phyloP scores from a whole-genome alignment of 2,797 vertebrate species.

The Anguilla megastoma region DNA sequence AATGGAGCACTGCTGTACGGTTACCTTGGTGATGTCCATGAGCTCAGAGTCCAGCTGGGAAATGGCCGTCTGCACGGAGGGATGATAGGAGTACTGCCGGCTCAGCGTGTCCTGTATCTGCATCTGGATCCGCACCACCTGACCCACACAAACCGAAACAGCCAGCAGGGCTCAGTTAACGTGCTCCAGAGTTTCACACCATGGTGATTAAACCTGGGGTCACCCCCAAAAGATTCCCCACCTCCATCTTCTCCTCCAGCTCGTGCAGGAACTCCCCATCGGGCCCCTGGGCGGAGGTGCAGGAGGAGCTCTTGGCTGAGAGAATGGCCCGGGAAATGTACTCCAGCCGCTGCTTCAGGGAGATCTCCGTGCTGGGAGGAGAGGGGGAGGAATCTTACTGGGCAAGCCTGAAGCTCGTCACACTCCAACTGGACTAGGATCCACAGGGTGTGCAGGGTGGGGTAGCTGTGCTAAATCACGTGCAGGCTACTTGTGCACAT shows the following conservation, averaged over 20 bases:
- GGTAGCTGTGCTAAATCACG: too few species aligned
- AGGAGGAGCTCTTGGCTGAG: constrained; percentile 94
- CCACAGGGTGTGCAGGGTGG: background rate
- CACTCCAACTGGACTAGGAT: background rate
- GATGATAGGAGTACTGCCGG: constrained; percentile 86
- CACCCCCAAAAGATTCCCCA: constrained; percentile 48
- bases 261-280: constrained; percentile 98
- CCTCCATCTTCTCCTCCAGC: constrained; percentile 98
- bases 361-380: constrained; percentile 89
- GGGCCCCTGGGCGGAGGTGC: constrained; percentile 85
- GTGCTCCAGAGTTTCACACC: background rate
- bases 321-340: constrained; percentile 95
- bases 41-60: constrained; percentile 90
- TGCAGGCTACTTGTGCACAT: too few species aligned
- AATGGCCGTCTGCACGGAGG: constrained; percentile 86
- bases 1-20: background rate
- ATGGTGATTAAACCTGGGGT: background rate
- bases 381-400: too few species aligned
- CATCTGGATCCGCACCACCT: constrained; percentile 96
- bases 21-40: constrained; percentile 97
- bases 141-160: background rate
- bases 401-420: background rate
- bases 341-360: constrained; percentile 90
- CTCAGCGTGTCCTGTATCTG: constrained; percentile 94
- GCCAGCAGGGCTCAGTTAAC: too few species aligned